Evolutionary conservation across 2,797 vertebrate species (phyloP).

Genomic region (Picus viridis): DNA sequence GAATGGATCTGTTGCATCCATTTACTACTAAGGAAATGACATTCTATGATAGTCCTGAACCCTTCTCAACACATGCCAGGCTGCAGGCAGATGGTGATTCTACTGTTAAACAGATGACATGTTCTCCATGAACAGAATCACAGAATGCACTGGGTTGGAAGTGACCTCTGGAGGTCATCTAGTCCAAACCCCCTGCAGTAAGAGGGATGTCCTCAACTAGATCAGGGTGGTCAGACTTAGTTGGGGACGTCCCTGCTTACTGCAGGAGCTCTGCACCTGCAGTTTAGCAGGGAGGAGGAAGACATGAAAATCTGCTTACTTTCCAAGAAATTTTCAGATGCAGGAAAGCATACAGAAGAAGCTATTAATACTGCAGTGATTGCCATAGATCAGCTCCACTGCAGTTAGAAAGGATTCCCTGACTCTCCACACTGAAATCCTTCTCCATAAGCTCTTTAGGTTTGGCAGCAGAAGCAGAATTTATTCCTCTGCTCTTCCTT

Average conservation of each 20-base stretch:
- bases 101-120: background rate
- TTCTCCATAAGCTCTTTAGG: background rate
- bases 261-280: background rate
- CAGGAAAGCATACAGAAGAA: background rate
- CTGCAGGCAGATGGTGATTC: background rate
- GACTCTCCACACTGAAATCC: background rate
- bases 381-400: background rate
- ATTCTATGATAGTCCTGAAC: background rate
- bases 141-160: no score
- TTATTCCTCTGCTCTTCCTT: background rate
- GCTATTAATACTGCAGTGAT: background rate
- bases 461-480: background rate
- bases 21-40: background rate
- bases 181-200: no score
- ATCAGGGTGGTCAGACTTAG: no score
- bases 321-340: background rate
- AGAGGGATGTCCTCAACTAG: no score
- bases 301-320: background rate
- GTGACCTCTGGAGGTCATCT: no score
- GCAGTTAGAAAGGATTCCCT: background rate
- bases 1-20: background rate
- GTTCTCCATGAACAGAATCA: background rate
- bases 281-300: background rate
- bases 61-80: background rate
- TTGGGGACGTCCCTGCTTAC: no score